phyloP scores from a whole-genome alignment of 2,888 invertebrate species.

The Caenorhabditis sp. region DNA sequence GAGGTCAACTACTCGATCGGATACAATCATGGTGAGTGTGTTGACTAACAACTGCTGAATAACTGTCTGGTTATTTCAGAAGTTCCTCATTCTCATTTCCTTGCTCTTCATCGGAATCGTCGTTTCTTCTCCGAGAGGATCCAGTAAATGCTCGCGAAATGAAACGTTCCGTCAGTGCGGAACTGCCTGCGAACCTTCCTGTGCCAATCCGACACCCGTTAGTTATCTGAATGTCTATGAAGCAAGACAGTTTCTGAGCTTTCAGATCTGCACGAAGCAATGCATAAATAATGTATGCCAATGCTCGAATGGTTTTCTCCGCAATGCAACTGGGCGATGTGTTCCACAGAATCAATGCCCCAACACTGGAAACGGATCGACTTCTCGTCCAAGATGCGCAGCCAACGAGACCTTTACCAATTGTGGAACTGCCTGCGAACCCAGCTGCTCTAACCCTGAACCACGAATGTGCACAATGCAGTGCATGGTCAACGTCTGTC shows the following conservation, averaged over 20 bases:
- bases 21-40: conserved; percentile 21
- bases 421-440: conserved; percentile 56
- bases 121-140: conserved; percentile 22
- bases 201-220: conserved; percentile 3
- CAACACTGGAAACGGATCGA: conserved; percentile 33
- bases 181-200: conserved; percentile 49
- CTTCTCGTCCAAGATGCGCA: no score
- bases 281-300: conserved; percentile 50
- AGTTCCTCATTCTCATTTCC: not conserved
- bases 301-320: conserved; percentile 52
- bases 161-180: conserved; percentile 35
- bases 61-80: conserved; percentile 20
- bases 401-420: conserved; percentile 39
- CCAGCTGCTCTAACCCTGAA: conserved; percentile 46
- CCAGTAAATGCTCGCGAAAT: conserved; percentile 2
- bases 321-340: conserved; percentile 36
- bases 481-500: conserved; percentile 47
- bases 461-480: conserved; percentile 38
- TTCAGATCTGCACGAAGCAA: conserved; percentile 48
- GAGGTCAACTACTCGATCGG: conserved; percentile 15
- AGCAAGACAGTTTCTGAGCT: no score
- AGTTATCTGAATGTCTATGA: no score
- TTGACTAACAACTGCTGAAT: not conserved
- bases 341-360: conserved; percentile 32
- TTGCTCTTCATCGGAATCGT: not conserved